Percentiles rank a stretch among this genome's conserved stretches.
Evolutionary conservation across 2,797 vertebrate species (phyloP).

Genomic region (Tenualosa thibaudeaui): DNA sequence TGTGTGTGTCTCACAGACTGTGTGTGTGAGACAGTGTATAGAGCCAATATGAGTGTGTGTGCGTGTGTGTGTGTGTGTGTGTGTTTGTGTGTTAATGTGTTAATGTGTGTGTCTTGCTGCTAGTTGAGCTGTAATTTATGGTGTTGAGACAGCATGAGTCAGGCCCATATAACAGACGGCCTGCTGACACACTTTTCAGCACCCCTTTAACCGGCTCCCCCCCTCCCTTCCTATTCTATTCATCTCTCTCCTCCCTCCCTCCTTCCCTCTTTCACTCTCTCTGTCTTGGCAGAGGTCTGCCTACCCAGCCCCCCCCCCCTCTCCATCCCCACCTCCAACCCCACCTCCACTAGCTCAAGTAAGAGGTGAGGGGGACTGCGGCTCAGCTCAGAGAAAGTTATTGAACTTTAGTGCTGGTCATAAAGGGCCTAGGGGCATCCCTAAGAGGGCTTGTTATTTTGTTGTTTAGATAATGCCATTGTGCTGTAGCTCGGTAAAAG

Average conservation of each 20-base stretch:
- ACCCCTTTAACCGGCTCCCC: slow-evolving; percentile 57
- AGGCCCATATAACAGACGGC: slow-evolving; percentile 72
- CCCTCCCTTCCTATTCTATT: slow-evolving; percentile 65
- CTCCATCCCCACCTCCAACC: no score
- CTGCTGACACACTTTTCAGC: slow-evolving; percentile 78
- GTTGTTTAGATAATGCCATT: slow-evolving; percentile 73
- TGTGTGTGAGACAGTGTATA: no score
- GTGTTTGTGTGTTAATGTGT: background rate
- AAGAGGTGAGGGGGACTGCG: slow-evolving; percentile 63
- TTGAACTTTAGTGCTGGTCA: slow-evolving; percentile 78
- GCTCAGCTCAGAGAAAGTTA: slow-evolving; percentile 73
- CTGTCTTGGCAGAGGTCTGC: slow-evolving; percentile 63
- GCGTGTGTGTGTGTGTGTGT: background rate
- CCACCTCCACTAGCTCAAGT: slow-evolving; percentile 46
- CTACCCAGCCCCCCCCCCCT: background rate
- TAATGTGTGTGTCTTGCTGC: slow-evolving; percentile 35
- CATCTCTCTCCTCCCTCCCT: slow-evolving; percentile 55
- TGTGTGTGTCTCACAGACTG: background rate
- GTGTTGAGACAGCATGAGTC: slow-evolving; percentile 74
- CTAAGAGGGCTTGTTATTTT: slow-evolving; percentile 69
- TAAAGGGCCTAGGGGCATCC: slow-evolving; percentile 76
- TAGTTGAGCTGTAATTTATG: slow-evolving; percentile 80
- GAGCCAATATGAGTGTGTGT: background rate
- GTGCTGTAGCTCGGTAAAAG: slow-evolving; percentile 73
- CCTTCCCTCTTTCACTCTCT: slow-evolving; percentile 36